Evolutionary conservation across 1,140 invertebrate species (phyloP).

Genomic region (Neotoxoptera formosana): DNA sequence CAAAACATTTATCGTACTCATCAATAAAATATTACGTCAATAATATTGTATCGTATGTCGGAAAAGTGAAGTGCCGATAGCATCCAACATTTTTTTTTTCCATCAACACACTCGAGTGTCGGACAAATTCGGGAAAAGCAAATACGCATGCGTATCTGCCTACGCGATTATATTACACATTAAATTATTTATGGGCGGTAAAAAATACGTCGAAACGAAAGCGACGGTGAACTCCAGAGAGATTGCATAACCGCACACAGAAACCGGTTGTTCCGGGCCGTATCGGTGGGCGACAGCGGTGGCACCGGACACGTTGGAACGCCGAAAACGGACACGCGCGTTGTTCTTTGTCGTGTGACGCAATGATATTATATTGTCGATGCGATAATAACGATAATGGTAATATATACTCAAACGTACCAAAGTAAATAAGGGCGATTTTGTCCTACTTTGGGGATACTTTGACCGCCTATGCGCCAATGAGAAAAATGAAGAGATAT

Average conservation of each 20-base stretch:
- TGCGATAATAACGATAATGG: neutral
- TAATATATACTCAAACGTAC: too few relatives aligned
- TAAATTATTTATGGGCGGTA: neutral
- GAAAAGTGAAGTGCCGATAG: too few relatives aligned
- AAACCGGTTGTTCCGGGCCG: slow-evolving; percentile 17
- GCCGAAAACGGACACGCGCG: slow-evolving; percentile 11
- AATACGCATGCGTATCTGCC: neutral
- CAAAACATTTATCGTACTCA: too few relatives aligned
- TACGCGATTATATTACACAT: neutral
- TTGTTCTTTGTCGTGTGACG: neutral
- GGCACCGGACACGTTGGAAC: neutral
- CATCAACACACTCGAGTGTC: neutral
- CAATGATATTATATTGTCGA: neutral
- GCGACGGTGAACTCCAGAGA: neutral
- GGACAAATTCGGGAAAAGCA: neutral
- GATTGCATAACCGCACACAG: slow-evolving; percentile 19
- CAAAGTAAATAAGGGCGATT: too few relatives aligned
- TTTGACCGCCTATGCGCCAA: too few relatives aligned
- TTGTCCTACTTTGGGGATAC: too few relatives aligned
- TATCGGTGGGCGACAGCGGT: neutral
- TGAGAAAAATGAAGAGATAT: too few relatives aligned
- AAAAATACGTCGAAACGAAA: slow-evolving; percentile 35
- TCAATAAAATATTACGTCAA: too few relatives aligned
- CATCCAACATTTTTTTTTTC: neutral
- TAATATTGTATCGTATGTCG: neutral